Percentiles rank a stretch among this genome's conserved stretches.
phyloP scores from a whole-genome alignment of 2,113 vertebrate genomes.

The Pituophis catenifer region DNA sequence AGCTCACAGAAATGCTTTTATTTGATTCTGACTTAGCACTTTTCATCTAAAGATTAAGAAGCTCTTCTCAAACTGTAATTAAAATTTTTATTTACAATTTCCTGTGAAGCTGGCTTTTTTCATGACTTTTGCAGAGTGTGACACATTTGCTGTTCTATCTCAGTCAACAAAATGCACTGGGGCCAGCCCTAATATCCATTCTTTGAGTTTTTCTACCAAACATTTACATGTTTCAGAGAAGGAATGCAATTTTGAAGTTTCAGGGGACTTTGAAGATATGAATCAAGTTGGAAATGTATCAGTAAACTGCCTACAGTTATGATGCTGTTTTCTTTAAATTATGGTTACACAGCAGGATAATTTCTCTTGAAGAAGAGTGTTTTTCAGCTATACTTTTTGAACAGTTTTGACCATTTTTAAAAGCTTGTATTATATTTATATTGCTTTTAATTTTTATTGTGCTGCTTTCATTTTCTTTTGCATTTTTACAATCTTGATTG shows the following conservation, averaged over 20 bases:
- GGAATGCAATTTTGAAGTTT: too few relatives aligned
- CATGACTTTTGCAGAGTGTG: neutral
- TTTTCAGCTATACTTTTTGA: neutral
- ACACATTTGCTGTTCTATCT: neutral
- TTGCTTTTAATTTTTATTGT: neutral
- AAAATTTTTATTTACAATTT: conserved; percentile 29
- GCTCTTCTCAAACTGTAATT: conserved; percentile 31
- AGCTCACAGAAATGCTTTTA: conserved; percentile 17
- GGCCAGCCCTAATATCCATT: neutral
- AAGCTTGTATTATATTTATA: neutral
- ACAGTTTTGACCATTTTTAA: neutral
- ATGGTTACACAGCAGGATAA: neutral
- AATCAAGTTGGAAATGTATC: neutral
- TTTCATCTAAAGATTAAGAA: conserved; percentile 24
- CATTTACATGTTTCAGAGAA: neutral
- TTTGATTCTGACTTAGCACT: conserved; percentile 30
- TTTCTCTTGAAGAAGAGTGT: neutral
- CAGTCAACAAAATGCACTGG: neutral
- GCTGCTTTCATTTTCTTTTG: neutral
- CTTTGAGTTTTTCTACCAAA: neutral
- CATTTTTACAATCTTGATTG: neutral
- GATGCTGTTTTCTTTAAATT: neutral
- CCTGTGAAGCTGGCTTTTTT: neutral
- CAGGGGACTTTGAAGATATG: too few relatives aligned
- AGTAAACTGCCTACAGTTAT: neutral